Percentiles rank a stretch among this genome's conserved stretches.
Evolutionary conservation across 37 sponge, comb jelly and placozoan species (phyloP).

Genomic region (Tethya wilhelma): DNA sequence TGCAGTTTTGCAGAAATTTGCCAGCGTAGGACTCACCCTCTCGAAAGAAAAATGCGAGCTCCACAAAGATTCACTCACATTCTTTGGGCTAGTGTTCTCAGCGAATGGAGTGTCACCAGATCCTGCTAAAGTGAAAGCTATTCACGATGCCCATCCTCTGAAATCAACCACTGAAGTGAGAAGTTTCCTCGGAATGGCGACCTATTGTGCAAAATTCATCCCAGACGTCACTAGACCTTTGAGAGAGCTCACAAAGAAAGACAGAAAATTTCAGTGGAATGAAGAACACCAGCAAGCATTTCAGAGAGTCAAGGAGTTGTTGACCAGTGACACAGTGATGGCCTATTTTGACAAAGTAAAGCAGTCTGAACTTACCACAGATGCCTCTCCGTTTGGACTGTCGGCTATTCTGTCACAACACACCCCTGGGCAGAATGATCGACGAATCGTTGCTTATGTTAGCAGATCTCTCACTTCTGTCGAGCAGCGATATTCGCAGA

Average conservation of each 20-base stretch:
- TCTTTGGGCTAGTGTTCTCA: slow-evolving; percentile 54
- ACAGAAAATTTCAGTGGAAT: slow-evolving; percentile 27
- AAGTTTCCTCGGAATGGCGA: slow-evolving; percentile 60
- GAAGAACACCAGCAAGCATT: slow-evolving; percentile 29
- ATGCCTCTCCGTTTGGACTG: slow-evolving; percentile 47
- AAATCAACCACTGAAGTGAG: slow-evolving; percentile 25
- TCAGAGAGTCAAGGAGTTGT: slow-evolving; percentile 35
- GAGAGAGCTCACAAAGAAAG: slow-evolving; percentile 48
- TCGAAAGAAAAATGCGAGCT: slow-evolving; percentile 51
- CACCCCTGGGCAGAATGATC: slow-evolving; percentile 13
- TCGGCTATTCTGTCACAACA: slow-evolving; percentile 44
- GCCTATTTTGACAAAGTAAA: slow-evolving; percentile 48
- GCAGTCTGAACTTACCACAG: slow-evolving; percentile 26
- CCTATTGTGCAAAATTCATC: slow-evolving; percentile 53
- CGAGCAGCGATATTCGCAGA: slow-evolving; percentile 37
- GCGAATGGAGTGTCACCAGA: slow-evolving; percentile 35
- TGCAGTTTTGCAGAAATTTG: slow-evolving; percentile 18
- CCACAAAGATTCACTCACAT: slow-evolving; percentile 33
- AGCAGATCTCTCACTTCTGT: slow-evolving; percentile 24
- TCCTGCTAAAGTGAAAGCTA: slow-evolving; percentile 36
- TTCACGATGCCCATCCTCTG: slow-evolving; percentile 28
- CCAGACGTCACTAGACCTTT: slow-evolving; percentile 38
- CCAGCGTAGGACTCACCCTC: slow-evolving; percentile 11
- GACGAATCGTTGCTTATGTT: slow-evolving; percentile 42
- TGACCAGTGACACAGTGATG: slow-evolving; percentile 39